Conservation (phyloP, 1,140 invertebrate genomes). For the Drosophila pachea region DNA sequence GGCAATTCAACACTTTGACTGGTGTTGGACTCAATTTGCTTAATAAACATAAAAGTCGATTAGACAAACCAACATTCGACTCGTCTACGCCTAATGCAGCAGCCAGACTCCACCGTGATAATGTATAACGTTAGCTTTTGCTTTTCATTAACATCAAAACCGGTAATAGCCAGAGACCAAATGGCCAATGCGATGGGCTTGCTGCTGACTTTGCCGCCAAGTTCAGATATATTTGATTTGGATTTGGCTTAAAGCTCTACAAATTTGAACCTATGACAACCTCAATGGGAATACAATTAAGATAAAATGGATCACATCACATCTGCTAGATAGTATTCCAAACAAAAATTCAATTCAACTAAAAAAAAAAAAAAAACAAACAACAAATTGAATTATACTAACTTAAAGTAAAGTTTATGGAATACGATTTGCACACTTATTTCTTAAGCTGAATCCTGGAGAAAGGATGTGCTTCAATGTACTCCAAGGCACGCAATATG, state of each 20-base stretch:
- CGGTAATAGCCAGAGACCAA: slow-evolving; percentile 19
- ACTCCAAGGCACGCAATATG: slow-evolving; percentile 82
- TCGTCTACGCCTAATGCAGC: no score
- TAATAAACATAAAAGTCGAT: slow-evolving; percentile 17
- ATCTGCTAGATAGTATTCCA: no score
- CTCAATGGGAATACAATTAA: no score
- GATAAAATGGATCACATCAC: no score
- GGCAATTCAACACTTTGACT: slow-evolving; percentile 10
- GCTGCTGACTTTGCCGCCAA: slow-evolving; percentile 11
- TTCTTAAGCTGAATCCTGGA: slow-evolving; percentile 55
- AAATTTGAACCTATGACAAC: no score
- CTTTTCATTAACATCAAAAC: slow-evolving; percentile 48
- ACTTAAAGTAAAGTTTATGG: slow-evolving; percentile 12
- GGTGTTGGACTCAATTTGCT: slow-evolving; percentile 15
- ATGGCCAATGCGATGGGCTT: slow-evolving; percentile 4
- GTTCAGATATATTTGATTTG: background rate
- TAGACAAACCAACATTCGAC: slow-evolving; percentile 24
- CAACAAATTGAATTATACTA: slow-evolving; percentile 23
- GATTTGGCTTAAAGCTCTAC: background rate
- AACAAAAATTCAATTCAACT: background rate
- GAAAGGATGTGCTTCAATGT: slow-evolving; percentile 80
- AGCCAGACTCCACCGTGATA: slow-evolving; percentile 1
- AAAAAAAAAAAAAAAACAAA: slow-evolving; percentile 15
- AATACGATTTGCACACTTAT: slow-evolving; percentile 28
- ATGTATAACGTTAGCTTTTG: slow-evolving; percentile 26